Base-by-base conservation (phyloP, 2,113 vertebrate genomes). In the Labeo rohita region DNA sequence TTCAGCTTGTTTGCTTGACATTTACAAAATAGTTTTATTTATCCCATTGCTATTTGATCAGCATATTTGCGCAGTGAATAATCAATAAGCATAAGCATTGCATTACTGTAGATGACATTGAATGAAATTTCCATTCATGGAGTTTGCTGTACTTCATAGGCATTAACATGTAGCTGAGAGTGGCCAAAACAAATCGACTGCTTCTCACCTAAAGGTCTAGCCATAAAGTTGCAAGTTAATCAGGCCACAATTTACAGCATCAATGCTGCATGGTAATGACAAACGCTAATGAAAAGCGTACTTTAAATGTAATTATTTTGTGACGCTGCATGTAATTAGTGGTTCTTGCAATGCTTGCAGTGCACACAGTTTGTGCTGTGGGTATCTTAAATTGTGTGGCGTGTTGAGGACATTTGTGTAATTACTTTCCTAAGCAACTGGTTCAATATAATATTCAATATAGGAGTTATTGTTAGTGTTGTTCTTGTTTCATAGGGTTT, bases 21-120 rank as follows among this genome's bases (percentile, higher is more conserved):
- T 89, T 89, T 89, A 75, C 83, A 79, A 76, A 28, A 82, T 43
- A 75, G 54, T 79, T 84, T 84, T 89, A 66, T 89, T 89, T 84
- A 86, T 70, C 85, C 43, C 75, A 52, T 63, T 77, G 68, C 77
- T 80, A 83, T 86, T 84, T 80, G 68, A 84, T 82, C 82, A 47
- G 43, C 50, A 50, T 65, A 56, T 77, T 70, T 65, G 36, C 59
- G 49, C 28, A 28, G n/a, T 56, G 88, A 87, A 86, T 86, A 86
- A 87, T 89, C 88, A 23, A 87, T 84, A 72, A 80, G 49, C 50
- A 73, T 85, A 73, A 83, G 83, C 61, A 83, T 85, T 72, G 59
- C 75, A 88, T 88, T 86, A 88, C 15, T 6, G 59, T 21, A 77
- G 80, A 77, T 80, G 52, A 75, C 63, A 82, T 61, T 23, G 66